Conservation (phyloP, 2,113 vertebrate genomes). For the Numida meleagris region DNA sequence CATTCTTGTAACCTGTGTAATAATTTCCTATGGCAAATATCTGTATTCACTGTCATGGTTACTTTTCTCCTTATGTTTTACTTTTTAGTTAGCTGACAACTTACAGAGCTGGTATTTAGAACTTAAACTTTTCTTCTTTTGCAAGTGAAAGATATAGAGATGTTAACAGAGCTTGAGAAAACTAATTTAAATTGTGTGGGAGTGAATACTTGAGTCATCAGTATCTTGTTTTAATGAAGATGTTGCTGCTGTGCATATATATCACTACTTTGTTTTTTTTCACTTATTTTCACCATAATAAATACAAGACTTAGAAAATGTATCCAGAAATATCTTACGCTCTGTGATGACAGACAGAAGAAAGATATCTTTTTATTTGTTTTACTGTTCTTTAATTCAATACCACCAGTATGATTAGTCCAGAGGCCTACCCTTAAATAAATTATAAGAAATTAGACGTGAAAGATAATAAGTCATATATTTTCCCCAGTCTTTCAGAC, state of each 20-base stretch:
- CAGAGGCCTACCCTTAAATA: not conserved
- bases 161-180: slow-evolving; percentile 15
- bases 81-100: not conserved
- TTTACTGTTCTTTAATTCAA: not conserved
- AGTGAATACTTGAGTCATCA: slow-evolving; percentile 8
- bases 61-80: not conserved
- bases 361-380: not conserved
- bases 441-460: not conserved
- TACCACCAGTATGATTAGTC: not conserved
- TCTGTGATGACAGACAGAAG: not conserved
- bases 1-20: not conserved
- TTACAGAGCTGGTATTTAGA: not conserved
- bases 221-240: not conserved
- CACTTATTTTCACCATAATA: not conserved
- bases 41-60: not conserved
- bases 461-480: not conserved
- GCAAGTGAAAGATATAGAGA: not conserved
- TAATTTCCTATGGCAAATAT: not conserved
- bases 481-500: not conserved
- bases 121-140: not conserved
- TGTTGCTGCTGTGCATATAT: not conserved
- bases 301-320: not conserved
- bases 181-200: slow-evolving; percentile 25
- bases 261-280: not conserved
- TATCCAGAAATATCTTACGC: not conserved